Percentiles rank a stretch among this genome's conserved stretches.
Evolutionary conservation across 2,113 vertebrate species (phyloP).

Genomic region (Oplegnathus fasciatus): DNA sequence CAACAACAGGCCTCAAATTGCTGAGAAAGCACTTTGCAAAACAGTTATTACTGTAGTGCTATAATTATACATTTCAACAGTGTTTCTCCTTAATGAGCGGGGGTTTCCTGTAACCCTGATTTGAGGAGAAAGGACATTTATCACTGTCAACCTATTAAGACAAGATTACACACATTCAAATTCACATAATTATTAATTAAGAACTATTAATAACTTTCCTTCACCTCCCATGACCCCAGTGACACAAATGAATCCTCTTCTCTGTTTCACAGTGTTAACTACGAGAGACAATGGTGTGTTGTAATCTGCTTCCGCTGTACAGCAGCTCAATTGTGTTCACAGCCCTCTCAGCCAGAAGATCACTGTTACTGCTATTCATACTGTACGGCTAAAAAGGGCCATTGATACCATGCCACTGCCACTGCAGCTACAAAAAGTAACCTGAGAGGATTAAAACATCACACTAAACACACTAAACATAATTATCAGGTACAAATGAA

Average conservation of each 20-base stretch:
- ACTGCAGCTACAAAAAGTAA: constrained; percentile 10
- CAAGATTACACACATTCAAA: not conserved
- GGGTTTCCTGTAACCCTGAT: not conserved
- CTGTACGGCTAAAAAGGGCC: constrained; percentile 37
- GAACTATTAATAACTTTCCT: not conserved
- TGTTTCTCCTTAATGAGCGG: not conserved
- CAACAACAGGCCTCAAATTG: constrained; percentile 32
- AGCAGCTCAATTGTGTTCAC: constrained; percentile 56
- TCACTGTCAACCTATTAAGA: not conserved
- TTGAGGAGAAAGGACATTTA: not conserved
- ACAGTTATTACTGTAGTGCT: constrained; percentile 50
- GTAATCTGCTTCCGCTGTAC: constrained; percentile 59
- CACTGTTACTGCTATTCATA: constrained; percentile 50
- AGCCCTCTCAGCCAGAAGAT: constrained; percentile 52
- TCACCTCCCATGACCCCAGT: not conserved
- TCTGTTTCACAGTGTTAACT: constrained; percentile 42
- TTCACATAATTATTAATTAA: not conserved
- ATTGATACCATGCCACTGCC: constrained; percentile 32
- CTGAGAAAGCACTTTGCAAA: constrained; percentile 16
- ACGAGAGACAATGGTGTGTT: constrained; percentile 59
- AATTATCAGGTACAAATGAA: not conserved
- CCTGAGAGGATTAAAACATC: constrained; percentile 1
- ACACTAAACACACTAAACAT: not conserved
- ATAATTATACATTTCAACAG: constrained; percentile 38
- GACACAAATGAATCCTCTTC: constrained; percentile 41